Base-by-base conservation (phyloP, 2,113 vertebrate genomes). In the Lophochroa leadbeateri region DNA sequence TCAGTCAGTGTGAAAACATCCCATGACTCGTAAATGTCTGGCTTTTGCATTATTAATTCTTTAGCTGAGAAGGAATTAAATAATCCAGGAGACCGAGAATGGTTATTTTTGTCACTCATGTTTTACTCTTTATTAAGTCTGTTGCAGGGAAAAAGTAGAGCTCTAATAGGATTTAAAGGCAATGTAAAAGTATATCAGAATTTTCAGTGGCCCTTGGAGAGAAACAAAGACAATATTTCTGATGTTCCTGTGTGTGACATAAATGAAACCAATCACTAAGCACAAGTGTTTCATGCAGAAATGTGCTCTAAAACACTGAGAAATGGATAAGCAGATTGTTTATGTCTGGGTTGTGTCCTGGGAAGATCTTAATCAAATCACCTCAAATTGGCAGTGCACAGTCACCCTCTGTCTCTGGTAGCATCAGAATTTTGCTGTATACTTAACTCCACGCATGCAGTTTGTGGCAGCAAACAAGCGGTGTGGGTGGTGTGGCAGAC, bases 311-410 rank as follows among this genome's bases (percentile, higher is more conserved):
- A 88, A 61, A 81, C 39, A 53, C 52, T 55, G 47, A 82, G 69
- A 88, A 92, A 86, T 35, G 39, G 68, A 18, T 68, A 83, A 93
- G 21, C 55, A 81, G 55, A 71, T 75, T 82, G 72, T 64, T 96
- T 96, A 55, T 5, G 9, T 83, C 65, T 77, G 82, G 50, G 5
- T 19, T 83, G 68, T 52, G 37, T 71, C 43, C 89, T 91, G 47
- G 47, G 86, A 87, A 79, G 57, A 14, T 49, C 47, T 79, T 85
- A 87, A 87, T 91, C 86, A 82, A 76, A 91, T 89, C 0, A 90
- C 31, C 61, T 76, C 19, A 57, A 31, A 61, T 91, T 65, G 92
- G 60, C 15, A n/a, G 71, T 82, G 47, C 27, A 27, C 25, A 41
- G 23, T 68, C 50, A 43, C 60, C 11, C 23, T 86, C 35, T 33